Base-by-base conservation (phyloP, 2,113 vertebrate species). In the Tetrao urogallus region DNA sequence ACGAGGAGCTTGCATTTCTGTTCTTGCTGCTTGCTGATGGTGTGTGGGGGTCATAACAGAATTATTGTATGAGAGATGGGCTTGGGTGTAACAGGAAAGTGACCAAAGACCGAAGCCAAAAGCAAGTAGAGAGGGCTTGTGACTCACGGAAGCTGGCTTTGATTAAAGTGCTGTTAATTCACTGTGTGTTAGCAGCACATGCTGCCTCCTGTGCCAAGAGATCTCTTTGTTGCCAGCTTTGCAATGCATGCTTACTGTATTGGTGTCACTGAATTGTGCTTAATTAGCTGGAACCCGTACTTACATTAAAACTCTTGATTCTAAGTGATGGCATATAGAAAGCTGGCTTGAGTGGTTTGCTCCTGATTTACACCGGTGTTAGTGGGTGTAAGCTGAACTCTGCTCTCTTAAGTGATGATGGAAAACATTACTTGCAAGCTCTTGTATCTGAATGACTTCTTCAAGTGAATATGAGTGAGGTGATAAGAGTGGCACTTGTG, bases 121-220 rank as follows among this genome's bases (percentile, higher is more conserved):
- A 34, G 87, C 60, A 64, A 74, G 60, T 66, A 78, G 56, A 1
- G 0, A 1, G 27, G 24, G 22, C 72, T 85, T 66, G 83, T 89
- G 92, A 82, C 84, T 92, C 38, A 75, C 64, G 57, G 60, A 81
- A 67, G 8, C 32, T 96, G 95, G 64, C 79, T 93, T 86, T 85
- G 60, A 86, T 97, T 93, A 91, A 90, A 91, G 52, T 9, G 43
- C 42, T 71, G 7, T 86, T 91, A 0, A 3, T 76, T 28, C 64
- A 40, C 42, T 2, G 0, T 75, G 50, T 3, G 0, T 75, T 64
- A 91, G 74, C 87, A 83, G 83, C 75, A 40, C 38, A 13, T 11
- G 5, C 38, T 11, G 43, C 38, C 34, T 54, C 45, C 38, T 65
- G 85, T 92, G 91, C 89, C 96, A 88, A 88, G 56, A 1, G 22